These are phyloP conservation scores for Heliopora coerulea DNA, from an alignment of 92 coral and sea anemone genomes.

Conservation along the genomic window DNA sequence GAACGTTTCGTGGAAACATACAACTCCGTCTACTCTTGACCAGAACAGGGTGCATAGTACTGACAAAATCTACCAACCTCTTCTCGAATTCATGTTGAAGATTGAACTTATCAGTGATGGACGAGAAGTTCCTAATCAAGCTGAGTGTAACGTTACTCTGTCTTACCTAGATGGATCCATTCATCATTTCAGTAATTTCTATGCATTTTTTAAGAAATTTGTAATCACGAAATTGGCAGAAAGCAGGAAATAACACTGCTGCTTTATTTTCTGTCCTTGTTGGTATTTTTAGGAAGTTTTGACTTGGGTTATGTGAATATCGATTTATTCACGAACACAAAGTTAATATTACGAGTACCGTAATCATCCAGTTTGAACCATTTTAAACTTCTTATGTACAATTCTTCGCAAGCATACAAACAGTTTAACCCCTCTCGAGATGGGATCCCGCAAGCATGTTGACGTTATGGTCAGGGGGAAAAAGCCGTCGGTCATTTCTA, in stretches of 20 bases:
- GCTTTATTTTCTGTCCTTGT: too few species aligned
- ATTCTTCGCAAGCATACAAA: too few species aligned
- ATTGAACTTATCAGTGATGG: slow-evolving; percentile 11
- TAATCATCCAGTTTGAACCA: too few species aligned
- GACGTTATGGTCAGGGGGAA: too few species aligned
- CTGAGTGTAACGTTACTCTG: slow-evolving; percentile 10
- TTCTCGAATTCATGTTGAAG: background rate
- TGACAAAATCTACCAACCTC: background rate
- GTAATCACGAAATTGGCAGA: slow-evolving; percentile 26
- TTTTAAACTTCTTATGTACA: too few species aligned
- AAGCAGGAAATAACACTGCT: background rate
- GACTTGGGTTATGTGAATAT: too few species aligned
- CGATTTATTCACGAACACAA: too few species aligned
- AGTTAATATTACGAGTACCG: too few species aligned
- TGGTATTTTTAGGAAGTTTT: too few species aligned
- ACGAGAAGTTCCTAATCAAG: background rate
- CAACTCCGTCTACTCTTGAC: background rate
- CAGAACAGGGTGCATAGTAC: background rate
- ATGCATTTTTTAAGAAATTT: slow-evolving; percentile 75
- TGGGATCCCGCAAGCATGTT: too few species aligned
- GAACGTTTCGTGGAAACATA: background rate
- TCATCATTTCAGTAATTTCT: slow-evolving; percentile 71
- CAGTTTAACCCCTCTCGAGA: too few species aligned
- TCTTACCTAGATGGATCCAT: slow-evolving; percentile 9
- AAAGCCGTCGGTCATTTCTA: too few species aligned